Conservation (phyloP, 2,113 vertebrate genomes). For the Bujurquina vittata region DNA sequence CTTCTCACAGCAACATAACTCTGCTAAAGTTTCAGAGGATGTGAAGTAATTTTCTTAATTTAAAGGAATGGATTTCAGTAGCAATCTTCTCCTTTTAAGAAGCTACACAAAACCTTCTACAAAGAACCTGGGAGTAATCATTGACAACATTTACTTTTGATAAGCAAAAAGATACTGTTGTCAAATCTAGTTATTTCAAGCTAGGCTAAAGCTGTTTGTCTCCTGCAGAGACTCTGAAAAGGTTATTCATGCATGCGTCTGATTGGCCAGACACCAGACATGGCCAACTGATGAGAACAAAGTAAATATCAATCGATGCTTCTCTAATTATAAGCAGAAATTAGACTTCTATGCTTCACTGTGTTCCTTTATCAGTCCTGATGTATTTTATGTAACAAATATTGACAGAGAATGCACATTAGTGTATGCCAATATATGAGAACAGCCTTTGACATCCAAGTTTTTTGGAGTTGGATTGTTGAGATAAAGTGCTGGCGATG, state of each 20-base stretch:
- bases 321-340: not conserved
- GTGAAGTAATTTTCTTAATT: not conserved
- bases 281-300: not conserved
- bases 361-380: not conserved
- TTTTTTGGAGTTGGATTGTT: not conserved
- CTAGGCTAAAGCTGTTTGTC: not conserved
- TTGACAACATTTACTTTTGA: not conserved
- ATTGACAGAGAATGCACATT: not conserved
- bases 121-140: not conserved
- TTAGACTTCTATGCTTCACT: not conserved
- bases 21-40: not conserved
- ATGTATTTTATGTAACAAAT: not conserved
- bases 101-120: too few species aligned
- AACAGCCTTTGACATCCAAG: not conserved
- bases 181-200: not conserved
- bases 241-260: not conserved
- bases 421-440: not conserved
- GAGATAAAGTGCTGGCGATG: not conserved
- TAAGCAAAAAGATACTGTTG: not conserved
- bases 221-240: conserved; percentile 1
- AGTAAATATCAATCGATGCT: not conserved
- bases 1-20: not conserved
- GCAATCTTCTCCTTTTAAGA: not conserved
- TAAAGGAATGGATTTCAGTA: not conserved
- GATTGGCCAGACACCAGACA: not conserved